These are phyloP conservation scores for Epinephelus lanceolatus DNA, from an alignment of 2,113 vertebrate genomes.

Conservation along the genomic window DNA sequence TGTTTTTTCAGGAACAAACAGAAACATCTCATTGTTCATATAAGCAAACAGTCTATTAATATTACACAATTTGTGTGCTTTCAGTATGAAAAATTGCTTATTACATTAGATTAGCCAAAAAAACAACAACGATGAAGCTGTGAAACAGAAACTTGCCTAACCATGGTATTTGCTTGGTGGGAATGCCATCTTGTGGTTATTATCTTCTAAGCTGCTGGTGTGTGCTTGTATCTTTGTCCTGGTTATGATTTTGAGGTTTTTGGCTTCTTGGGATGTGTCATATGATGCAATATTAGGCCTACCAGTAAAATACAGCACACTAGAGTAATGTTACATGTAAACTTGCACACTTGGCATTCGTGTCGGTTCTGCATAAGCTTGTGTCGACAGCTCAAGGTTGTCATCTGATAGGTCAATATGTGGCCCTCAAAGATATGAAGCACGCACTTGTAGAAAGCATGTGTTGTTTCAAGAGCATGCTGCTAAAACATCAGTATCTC, in stretches of 20 bases:
- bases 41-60: background rate
- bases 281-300: no score
- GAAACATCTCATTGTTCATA: background rate
- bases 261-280: background rate
- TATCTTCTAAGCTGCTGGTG: background rate
- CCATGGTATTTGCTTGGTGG: background rate
- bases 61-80: background rate
- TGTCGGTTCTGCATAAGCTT: no score
- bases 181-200: conserved; percentile 37
- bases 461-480: no score
- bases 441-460: no score
- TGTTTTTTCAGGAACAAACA: background rate
- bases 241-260: background rate
- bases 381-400: no score
- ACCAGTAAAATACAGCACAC: no score
- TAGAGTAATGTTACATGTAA: no score
- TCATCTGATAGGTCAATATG: no score
- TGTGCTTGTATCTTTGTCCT: background rate
- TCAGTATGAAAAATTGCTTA: background rate
- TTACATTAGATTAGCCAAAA: background rate
- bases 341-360: no score
- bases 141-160: background rate
- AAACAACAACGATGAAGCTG: background rate
- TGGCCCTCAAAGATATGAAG: no score
- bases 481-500: no score